Evolutionary conservation across 2,888 invertebrate genomes (phyloP).

Genomic region (Drosophila kuntzei): DNA sequence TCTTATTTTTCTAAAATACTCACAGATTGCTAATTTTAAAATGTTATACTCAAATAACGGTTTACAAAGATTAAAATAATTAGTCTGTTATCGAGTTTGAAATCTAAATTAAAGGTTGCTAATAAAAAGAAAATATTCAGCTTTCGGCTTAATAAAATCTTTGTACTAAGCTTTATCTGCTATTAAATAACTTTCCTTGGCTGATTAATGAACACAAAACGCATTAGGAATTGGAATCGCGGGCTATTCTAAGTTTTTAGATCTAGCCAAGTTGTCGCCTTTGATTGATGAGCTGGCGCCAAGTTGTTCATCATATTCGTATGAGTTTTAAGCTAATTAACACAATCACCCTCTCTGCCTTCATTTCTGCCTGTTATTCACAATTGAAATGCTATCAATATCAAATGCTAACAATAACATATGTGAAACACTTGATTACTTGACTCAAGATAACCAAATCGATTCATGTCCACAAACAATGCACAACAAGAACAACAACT

Average conservation of each 20-base stretch:
- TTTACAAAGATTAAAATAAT: too few relatives aligned
- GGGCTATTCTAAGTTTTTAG: constrained; percentile 4
- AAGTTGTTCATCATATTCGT: constrained; percentile 37
- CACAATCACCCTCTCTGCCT: constrained; percentile 32
- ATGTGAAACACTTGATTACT: constrained; percentile 68
- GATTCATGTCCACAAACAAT: constrained; percentile 60
- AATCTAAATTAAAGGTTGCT: not conserved
- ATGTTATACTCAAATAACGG: too few relatives aligned
- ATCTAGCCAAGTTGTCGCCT: constrained; percentile 37
- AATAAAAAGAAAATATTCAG: constrained; percentile 6
- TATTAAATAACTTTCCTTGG: constrained; percentile 10
- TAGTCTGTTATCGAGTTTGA: not conserved
- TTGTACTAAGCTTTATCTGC: not conserved
- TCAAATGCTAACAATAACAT: constrained; percentile 38
- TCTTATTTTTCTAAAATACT: too few relatives aligned
- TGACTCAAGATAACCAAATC: constrained; percentile 68
- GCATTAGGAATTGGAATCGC: constrained; percentile 8
- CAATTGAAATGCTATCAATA: constrained; percentile 52
- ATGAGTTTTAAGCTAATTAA: constrained; percentile 59
- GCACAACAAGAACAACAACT: constrained; percentile 39
- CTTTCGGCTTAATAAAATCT: constrained; percentile 2
- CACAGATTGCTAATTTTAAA: too few relatives aligned
- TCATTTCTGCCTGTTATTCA: constrained; percentile 6
- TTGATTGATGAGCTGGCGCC: constrained; percentile 61
- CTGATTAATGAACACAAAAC: constrained; percentile 14